Evolutionary conservation across 2,888 invertebrate species (phyloP).

Genomic region (Leptopilina myrica): DNA sequence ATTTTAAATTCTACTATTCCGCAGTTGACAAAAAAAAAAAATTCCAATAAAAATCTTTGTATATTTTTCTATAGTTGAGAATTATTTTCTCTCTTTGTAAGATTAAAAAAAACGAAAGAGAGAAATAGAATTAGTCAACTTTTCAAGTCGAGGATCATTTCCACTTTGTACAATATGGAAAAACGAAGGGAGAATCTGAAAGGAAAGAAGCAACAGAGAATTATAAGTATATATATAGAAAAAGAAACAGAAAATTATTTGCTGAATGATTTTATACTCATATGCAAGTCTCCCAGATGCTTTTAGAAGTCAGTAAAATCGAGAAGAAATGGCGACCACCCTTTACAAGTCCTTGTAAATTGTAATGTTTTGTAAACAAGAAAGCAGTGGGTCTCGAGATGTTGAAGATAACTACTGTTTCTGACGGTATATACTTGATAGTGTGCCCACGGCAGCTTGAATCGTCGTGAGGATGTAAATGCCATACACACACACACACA

Average conservation of each 20-base stretch:
- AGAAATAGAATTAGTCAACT: too few relatives aligned
- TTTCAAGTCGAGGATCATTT: too few relatives aligned
- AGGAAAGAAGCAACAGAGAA: too few relatives aligned
- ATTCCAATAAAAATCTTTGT: too few relatives aligned
- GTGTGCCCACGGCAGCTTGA: conserved; percentile 33
- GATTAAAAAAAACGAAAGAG: too few relatives aligned
- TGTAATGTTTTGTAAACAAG: conserved; percentile 71
- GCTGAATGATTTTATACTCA: neutral
- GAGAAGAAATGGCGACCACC: conserved; percentile 6
- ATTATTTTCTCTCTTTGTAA: too few relatives aligned
- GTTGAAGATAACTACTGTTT: conserved; percentile 53
- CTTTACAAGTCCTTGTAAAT: conserved; percentile 59
- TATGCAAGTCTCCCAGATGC: conserved; percentile 10
- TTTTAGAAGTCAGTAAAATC: conserved; percentile 21
- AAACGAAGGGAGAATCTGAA: too few relatives aligned
- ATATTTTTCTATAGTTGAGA: too few relatives aligned
- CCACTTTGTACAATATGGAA: too few relatives aligned
- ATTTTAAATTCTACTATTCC: too few relatives aligned
- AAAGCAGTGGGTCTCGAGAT: conserved; percentile 63
- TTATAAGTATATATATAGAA: too few relatives aligned
- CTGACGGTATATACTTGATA: conserved; percentile 37
- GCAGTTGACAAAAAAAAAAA: too few relatives aligned
- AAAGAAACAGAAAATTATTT: neutral
- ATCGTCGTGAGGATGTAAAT: conserved; percentile 44
- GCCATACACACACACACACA: conserved; percentile 17